phyloP scores from a whole-genome alignment of 2,888 invertebrate genomes.

The Aporophyla nigra region DNA sequence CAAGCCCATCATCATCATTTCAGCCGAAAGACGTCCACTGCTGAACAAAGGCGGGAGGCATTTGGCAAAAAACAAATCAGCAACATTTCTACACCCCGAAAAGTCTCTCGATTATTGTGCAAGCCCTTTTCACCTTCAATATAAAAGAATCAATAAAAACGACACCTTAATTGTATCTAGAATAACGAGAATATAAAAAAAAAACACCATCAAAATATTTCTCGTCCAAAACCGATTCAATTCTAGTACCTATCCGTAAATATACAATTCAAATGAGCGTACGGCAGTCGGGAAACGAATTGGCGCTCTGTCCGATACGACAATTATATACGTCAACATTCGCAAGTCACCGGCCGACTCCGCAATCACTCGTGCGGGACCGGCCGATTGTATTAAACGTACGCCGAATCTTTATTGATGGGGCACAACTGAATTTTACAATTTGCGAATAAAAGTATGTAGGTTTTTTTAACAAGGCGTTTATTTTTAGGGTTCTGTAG shows the following conservation, averaged over 20 bases:
- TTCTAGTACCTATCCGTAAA: conserved; percentile 45
- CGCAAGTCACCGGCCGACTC: conserved; percentile 58
- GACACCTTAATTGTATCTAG: background rate
- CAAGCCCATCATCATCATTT: no score
- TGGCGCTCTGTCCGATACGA: conserved; percentile 53
- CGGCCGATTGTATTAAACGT: conserved; percentile 62
- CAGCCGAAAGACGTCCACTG: no score
- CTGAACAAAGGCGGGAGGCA: no score
- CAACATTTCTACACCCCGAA: background rate
- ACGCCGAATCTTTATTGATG: conserved; percentile 60
- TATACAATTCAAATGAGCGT: conserved; percentile 62
- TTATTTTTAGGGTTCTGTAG: no score
- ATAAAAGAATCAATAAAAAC: background rate
- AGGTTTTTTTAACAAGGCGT: conserved; percentile 39
- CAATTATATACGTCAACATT: conserved; percentile 64
- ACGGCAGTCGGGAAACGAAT: conserved; percentile 57
- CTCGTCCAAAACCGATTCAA: conserved; percentile 41
- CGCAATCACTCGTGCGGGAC: conserved; percentile 55
- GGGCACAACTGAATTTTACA: conserved; percentile 49
- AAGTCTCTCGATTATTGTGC: background rate
- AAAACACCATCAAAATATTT: conserved; percentile 44
- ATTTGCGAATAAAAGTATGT: conserved; percentile 42
- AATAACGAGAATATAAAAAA: conserved; percentile 9
- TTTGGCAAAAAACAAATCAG: background rate
- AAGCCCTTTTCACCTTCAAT: background rate